Evolutionary conservation across 2,113 vertebrate genomes (phyloP), one percentile per base, ranked within the genome.

Genomic region (Xerus inauris): DNA sequence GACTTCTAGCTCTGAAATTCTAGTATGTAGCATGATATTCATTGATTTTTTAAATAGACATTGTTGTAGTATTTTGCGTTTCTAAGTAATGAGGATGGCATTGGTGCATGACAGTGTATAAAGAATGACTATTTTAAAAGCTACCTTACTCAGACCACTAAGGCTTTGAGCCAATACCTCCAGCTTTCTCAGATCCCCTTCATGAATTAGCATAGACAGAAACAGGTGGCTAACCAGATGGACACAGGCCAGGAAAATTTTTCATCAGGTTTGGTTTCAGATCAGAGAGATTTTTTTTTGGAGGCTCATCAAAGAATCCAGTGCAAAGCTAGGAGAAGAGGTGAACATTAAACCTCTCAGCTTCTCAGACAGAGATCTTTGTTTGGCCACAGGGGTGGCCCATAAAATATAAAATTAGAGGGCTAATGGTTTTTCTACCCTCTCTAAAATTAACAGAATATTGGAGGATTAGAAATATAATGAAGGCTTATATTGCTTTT

Each of bases 171-270:
- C 54, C 84, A 92, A 62, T 40, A 73, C 40, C 51, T 77, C 62
- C 42, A 1, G 10, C 49, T 72, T 95, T 86, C 69, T 91, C 49
- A 75, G 51, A 81, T 79, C 49, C 30, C 26, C 65, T 77, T 91
- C 32, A 83, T 95, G 7, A 93, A 62, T 94, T 57, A 80, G 75
- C 83, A 95, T 30, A 89, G 83, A 87, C 69, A 96, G 83, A 92
- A 94, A 85, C 79, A 95, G 86, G 94, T 96, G 89, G 86, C 42
- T 79, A 91, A 89, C 26, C 84, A 94, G 75, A 86, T 81, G 59
- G 87, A 97, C 28, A 67, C 24, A 76, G 65, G 87, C 75, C 94
- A 97, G 81, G 67, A 92, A 97, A 91, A 80, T 40, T 85, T 93
- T 77, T 90, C 65, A 84, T 47, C 65, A 79, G 8, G 40, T 65